These are phyloP conservation scores for Xenops minutus DNA, from an alignment of 2,797 vertebrate species.

Conservation along the genomic window DNA sequence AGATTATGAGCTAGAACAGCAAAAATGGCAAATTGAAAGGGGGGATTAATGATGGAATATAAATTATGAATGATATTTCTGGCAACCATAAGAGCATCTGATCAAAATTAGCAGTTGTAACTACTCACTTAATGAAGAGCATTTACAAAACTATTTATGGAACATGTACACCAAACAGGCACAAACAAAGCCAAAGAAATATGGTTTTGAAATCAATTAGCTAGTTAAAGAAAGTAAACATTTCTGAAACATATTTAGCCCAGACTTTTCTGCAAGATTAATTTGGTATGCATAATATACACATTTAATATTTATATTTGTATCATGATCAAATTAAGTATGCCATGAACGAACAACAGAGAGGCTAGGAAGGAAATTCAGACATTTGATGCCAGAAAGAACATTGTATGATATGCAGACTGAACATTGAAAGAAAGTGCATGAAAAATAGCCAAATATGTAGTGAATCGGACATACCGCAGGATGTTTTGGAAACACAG, in stretches of 20 bases:
- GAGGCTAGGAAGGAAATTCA: neutral
- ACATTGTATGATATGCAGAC: neutral
- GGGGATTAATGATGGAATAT: neutral
- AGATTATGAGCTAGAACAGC: neutral
- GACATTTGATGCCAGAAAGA: neutral
- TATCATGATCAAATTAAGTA: slow-evolving; percentile 4
- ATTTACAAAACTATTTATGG: slow-evolving; percentile 1
- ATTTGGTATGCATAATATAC: neutral
- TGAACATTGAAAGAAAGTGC: slow-evolving; percentile 12
- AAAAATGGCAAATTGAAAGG: neutral
- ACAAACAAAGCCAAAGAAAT: slow-evolving; percentile 14
- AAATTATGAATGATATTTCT: neutral
- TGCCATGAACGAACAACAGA: neutral
- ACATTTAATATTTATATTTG: slow-evolving; percentile 15
- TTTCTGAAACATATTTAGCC: slow-evolving; percentile 15
- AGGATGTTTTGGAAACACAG: slow-evolving; percentile 70
- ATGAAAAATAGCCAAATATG: slow-evolving; percentile 21
- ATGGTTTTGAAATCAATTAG: neutral
- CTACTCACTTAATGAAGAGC: slow-evolving; percentile 2
- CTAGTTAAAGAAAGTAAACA: neutral
- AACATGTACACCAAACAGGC: neutral
- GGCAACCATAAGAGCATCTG: neutral
- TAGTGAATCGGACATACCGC: slow-evolving; percentile 32
- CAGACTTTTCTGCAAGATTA: slow-evolving; percentile 22
- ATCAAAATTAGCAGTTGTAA: slow-evolving; percentile 41